Conservation (phyloP, 2,113 vertebrate species). For the Nestor notabilis region DNA sequence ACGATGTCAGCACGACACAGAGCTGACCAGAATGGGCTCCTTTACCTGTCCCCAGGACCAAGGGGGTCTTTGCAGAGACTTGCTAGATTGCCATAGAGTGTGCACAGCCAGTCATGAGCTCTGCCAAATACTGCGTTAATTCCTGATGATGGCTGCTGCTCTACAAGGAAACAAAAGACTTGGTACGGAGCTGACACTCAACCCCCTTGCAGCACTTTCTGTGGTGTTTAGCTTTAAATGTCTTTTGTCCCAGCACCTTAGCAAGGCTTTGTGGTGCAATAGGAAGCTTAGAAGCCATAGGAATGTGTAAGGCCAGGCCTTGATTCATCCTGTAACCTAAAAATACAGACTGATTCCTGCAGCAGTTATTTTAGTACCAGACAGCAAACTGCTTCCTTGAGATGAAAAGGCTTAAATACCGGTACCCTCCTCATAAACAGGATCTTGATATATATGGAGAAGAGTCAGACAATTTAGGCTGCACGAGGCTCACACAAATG, state of each 20-base stretch:
- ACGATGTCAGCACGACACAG: not conserved
- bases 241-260: not conserved
- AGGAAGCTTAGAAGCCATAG: constrained; percentile 57
- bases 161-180: not conserved
- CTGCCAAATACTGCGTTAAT: not conserved
- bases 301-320: not conserved
- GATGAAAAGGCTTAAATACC: constrained; percentile 67
- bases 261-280: constrained; percentile 32
- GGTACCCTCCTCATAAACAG: constrained; percentile 60
- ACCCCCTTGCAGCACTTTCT: not conserved
- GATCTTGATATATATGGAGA: constrained; percentile 54
- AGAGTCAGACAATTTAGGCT: constrained; percentile 44
- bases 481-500: not conserved
- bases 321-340: constrained; percentile 73
- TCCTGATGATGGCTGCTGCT: not conserved
- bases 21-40: not conserved
- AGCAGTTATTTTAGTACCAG: constrained; percentile 64
- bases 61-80: not conserved
- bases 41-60: not conserved
- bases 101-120: not conserved
- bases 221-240: not conserved
- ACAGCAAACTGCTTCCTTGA: constrained; percentile 73
- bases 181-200: not conserved
- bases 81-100: not conserved
- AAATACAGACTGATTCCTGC: constrained; percentile 70